These are phyloP conservation scores for Falco punctatus DNA, from an alignment of 2,113 vertebrate species.

Conservation along the genomic window DNA sequence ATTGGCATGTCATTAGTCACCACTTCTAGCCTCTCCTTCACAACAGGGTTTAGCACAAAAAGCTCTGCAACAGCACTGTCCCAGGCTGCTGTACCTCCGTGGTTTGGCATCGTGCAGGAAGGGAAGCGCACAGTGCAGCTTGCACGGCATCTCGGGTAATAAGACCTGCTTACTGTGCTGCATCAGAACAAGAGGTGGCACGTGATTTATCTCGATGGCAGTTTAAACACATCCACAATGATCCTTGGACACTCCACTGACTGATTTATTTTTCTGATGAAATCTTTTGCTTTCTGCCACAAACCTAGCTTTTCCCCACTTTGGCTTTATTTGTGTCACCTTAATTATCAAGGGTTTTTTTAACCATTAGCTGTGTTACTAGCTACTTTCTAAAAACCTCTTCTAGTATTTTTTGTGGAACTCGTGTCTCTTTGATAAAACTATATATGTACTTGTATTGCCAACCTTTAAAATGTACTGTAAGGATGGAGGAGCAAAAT, in stretches of 20 bases:
- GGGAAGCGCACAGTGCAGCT: rapidly evolving
- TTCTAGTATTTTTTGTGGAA: not conserved
- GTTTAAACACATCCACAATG: not conserved
- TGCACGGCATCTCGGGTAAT: rapidly evolving
- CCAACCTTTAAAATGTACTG: not conserved
- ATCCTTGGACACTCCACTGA: not conserved
- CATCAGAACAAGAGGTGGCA: not conserved
- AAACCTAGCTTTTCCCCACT: not conserved
- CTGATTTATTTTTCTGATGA: not conserved
- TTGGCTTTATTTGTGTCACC: not conserved
- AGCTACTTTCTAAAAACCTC: not conserved
- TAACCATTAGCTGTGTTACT: not conserved
- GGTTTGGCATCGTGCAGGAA: not conserved
- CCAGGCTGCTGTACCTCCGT: rapidly evolving
- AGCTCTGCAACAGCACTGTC: not conserved
- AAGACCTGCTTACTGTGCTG: not conserved
- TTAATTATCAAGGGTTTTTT: not conserved
- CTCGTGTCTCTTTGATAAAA: not conserved
- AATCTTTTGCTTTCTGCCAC: not conserved
- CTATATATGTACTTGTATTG: not conserved
- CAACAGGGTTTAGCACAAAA: not conserved
- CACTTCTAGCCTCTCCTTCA: not conserved
- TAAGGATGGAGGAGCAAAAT: not conserved
- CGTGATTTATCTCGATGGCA: rapidly evolving
- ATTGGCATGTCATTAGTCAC: not conserved